Base-by-base conservation (phyloP, 1,140 invertebrate species). In the Diuraphis noxia region DNA sequence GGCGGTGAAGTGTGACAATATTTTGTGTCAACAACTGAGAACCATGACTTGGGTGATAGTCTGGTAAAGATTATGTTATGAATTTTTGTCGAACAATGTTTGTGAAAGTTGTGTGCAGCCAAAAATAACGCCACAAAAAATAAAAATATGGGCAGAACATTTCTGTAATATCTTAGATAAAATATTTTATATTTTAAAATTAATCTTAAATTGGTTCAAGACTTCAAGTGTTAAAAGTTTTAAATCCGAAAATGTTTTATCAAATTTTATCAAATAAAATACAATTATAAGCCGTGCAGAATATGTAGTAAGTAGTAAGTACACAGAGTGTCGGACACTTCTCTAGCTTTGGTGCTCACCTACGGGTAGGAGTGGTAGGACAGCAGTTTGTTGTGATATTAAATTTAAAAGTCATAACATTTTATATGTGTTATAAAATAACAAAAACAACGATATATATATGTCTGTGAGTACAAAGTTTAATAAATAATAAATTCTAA, bases 1-100 rank as follows among this genome's bases (percentile, higher is more conserved):
- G 49, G 34, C 25, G 49, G 86, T 56, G 36, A 88, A 88, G 86
- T 63, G 86, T 88, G 86, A 88, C 49, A 88, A 88, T 88, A 88
- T 88, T 88, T 63, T 40, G 52, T 88, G 86, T 88, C 86, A 63
- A 88, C 86, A 88, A 56, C 52, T 23, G 36, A 88, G 52, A 25
- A 88, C 40, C 17, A 7, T n/a, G 36, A 52, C 52, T 56, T 63
- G 52, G 86, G 36, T 52, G 86, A 88, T 88, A 23, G 52, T 88
- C 86, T 56, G 86, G 36, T 21, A 23, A 38, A 88, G 52, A 88
- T 88, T 88, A 88, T 56, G 41, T 30, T 63, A 30, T 23, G 49
- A 38, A 87, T 87, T 56, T 87, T 40, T 56, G 36, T 34, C 17
- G n/a, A n/a, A n/a, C n/a, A n/a, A n/a, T n/a, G n/a, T n/a, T n/a